Conservation (phyloP, 2,888 invertebrate species). For the Siphlonurus alternatus region DNA sequence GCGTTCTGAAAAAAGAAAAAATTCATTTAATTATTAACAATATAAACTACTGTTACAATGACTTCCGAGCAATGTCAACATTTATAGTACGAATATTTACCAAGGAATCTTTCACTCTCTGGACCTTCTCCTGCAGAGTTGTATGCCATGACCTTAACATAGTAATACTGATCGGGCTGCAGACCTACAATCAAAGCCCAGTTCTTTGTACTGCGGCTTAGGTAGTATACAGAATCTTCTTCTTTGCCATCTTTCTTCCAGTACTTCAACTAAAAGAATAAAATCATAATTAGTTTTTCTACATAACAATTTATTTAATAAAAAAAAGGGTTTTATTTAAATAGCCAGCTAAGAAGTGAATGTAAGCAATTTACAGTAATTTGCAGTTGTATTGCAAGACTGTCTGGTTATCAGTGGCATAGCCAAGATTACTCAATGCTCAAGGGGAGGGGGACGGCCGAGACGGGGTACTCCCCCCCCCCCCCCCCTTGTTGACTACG, state of each 20-base stretch:
- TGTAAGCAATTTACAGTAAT: neutral
- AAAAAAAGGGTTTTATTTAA: no score
- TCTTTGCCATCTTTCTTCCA: slow-evolving; percentile 64
- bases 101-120: slow-evolving; percentile 74
- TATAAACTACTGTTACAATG: no score
- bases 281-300: slow-evolving; percentile 10
- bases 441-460: no score
- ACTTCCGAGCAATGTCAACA: no score
- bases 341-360: neutral
- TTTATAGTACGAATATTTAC: slow-evolving; percentile 22
- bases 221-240: slow-evolving; percentile 63
- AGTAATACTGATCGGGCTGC: slow-evolving; percentile 83
- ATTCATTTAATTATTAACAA: no score
- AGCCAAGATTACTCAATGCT: no score
- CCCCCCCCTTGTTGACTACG: no score
- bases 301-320: neutral
- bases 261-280: slow-evolving; percentile 53
- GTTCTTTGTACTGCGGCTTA: slow-evolving; percentile 65
- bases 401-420: no score
- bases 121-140: slow-evolving; percentile 93
- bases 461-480: no score
- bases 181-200: slow-evolving; percentile 87
- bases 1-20: slow-evolving; percentile 47
- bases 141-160: slow-evolving; percentile 88
- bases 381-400: neutral